Evolutionary conservation across 2,113 vertebrate genomes (phyloP).

Genomic region (Regulus satrapa): DNA sequence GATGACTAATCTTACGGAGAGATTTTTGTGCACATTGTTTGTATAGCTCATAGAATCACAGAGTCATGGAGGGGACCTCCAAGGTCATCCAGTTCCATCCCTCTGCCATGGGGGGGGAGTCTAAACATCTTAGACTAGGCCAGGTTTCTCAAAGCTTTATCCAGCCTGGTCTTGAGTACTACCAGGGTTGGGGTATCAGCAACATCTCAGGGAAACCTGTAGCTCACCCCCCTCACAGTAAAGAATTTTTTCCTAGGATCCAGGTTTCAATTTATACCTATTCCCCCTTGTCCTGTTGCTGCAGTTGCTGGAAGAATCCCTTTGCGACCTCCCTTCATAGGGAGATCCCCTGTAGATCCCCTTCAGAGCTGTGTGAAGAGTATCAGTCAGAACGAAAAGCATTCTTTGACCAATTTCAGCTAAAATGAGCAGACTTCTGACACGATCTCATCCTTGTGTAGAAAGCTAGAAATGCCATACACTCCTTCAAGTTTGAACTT

Average conservation of each 20-base stretch:
- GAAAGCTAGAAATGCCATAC: background rate
- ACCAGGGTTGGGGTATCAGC: background rate
- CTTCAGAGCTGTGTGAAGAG: background rate
- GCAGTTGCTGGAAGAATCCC: background rate
- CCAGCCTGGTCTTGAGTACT: background rate
- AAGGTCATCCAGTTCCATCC: background rate
- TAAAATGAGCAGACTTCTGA: background rate
- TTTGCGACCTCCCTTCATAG: background rate
- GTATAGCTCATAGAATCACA: background rate
- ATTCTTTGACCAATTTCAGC: background rate
- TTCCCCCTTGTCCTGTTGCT: background rate
- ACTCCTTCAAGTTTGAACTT: background rate
- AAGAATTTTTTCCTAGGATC: background rate
- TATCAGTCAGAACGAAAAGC: background rate
- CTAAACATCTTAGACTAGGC: too few species aligned
- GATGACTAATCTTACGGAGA: background rate
- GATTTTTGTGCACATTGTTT: background rate
- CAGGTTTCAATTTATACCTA: background rate
- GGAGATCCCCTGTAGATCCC: background rate
- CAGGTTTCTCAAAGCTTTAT: background rate
- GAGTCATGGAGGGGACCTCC: background rate
- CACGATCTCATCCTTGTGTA: background rate
- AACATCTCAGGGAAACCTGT: background rate
- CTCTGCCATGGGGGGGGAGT: too few species aligned
- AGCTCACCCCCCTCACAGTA: background rate